Evolutionary conservation across 2,888 invertebrate species (phyloP).

Genomic region (Noctua fimbriata): DNA sequence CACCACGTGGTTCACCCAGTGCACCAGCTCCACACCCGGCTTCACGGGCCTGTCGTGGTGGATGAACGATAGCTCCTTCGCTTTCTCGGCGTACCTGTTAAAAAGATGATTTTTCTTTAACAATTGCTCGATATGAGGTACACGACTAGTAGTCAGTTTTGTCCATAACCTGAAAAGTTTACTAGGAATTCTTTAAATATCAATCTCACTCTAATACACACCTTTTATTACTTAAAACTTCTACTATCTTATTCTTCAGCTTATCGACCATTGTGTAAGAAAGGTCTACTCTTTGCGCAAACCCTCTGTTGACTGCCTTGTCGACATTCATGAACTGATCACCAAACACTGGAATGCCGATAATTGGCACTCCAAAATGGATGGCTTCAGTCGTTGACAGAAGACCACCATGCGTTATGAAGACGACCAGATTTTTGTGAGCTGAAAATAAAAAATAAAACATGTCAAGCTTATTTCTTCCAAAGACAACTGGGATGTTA

Average conservation of each 20-base stretch:
- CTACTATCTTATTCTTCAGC: constrained; percentile 67
- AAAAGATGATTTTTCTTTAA: neutral
- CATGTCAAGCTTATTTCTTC: neutral
- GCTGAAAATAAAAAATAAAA: constrained; percentile 61
- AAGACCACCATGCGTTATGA: constrained; percentile 77
- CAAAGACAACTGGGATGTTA: neutral
- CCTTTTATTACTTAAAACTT: constrained; percentile 67
- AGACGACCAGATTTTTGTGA: constrained; percentile 73
- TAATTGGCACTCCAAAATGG: constrained; percentile 74
- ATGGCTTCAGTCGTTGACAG: constrained; percentile 75
- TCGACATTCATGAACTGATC: constrained; percentile 75
- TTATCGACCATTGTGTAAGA: constrained; percentile 65
- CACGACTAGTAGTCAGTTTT: neutral
- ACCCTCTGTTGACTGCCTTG: constrained; percentile 71
- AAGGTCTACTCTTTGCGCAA: constrained; percentile 69
- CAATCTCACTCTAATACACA: constrained; percentile 43
- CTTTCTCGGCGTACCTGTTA: constrained; percentile 65
- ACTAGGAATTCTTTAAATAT: neutral
- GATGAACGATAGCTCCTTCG: constrained; percentile 64
- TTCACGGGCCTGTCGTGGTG: constrained; percentile 83
- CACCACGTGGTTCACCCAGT: constrained; percentile 92
- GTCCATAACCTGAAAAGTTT: neutral
- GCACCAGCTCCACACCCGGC: constrained; percentile 90
- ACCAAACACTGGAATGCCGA: constrained; percentile 75
- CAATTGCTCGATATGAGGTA: neutral